These are phyloP conservation scores for Crocallis elinguaria DNA, from an alignment of 2,888 invertebrate species.

Conservation along the genomic window DNA sequence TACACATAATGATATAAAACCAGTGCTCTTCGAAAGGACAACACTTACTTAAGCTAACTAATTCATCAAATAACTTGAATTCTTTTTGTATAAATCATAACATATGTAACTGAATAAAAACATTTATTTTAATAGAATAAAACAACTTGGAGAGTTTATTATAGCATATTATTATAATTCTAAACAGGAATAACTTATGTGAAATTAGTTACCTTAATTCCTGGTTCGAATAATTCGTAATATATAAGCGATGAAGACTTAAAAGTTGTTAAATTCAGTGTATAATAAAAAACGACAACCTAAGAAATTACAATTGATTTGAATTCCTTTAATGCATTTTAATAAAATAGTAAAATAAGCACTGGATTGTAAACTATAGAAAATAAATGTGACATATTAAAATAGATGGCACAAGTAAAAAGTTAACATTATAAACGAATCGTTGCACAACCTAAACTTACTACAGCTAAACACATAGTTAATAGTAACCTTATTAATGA, in stretches of 20 bases:
- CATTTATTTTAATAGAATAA: not conserved
- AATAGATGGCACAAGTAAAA: constrained; percentile 28
- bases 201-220: too few relatives aligned
- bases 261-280: too few relatives aligned
- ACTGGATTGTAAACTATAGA: constrained; percentile 21
- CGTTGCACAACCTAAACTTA: constrained; percentile 64
- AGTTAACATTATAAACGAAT: constrained; percentile 40
- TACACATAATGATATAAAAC: too few relatives aligned
- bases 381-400: constrained; percentile 9
- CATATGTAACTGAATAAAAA: not conserved
- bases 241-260: too few relatives aligned
- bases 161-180: too few relatives aligned
- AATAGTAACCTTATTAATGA: constrained; percentile 27
- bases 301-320: too few relatives aligned
- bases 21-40: not conserved
- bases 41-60: not conserved
- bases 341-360: constrained; percentile 1
- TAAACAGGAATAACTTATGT: too few relatives aligned
- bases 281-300: too few relatives aligned
- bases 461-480: constrained; percentile 1
- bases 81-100: constrained; percentile 4
- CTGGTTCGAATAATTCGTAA: too few relatives aligned
- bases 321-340: not conserved
- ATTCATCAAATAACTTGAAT: constrained; percentile 1
- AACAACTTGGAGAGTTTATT: not conserved